These are phyloP conservation scores for Dryas iulia DNA, from an alignment of 1,140 invertebrate species.

Conservation along the genomic window DNA sequence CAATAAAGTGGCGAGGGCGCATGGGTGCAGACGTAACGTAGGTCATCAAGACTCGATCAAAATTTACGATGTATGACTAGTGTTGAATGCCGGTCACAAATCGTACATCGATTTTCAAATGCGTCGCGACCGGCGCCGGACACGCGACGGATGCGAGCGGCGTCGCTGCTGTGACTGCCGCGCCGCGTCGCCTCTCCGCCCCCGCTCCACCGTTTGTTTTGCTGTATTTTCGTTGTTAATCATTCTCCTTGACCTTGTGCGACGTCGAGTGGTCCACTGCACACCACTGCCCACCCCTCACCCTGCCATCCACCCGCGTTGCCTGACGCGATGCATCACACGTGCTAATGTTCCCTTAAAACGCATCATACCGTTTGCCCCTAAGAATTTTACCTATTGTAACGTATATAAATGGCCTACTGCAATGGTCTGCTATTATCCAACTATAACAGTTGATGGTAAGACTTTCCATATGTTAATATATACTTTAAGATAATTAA, in stretches of 20 bases:
- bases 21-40: slow-evolving; percentile 49
- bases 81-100: slow-evolving; percentile 64
- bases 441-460: too few species aligned
- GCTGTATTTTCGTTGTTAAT: slow-evolving; percentile 81
- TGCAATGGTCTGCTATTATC: background rate
- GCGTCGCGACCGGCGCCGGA: slow-evolving; percentile 61
- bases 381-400: background rate
- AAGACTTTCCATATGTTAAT: too few species aligned
- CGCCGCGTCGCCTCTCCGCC: slow-evolving; percentile 55
- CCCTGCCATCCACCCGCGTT: slow-evolving; percentile 60
- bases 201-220: slow-evolving; percentile 76
- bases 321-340: slow-evolving; percentile 64
- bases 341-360: slow-evolving; percentile 54
- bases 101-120: slow-evolving; percentile 77
- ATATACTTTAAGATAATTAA: too few species aligned
- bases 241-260: slow-evolving; percentile 81
- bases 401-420: slow-evolving; percentile 2
- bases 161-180: slow-evolving; percentile 72
- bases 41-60: slow-evolving; percentile 53
- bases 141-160: slow-evolving; percentile 64
- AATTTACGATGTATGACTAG: slow-evolving; percentile 59
- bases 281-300: slow-evolving; percentile 75
- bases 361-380: slow-evolving; percentile 45
- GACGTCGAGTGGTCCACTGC: slow-evolving; percentile 79
- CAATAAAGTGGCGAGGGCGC: slow-evolving; percentile 48